A percentile compares a stretch with the other conserved stretches of the same genome.
Conservation (phyloP, 1,140 invertebrate genomes). For the Phymorhynchus buccinoides region DNA sequence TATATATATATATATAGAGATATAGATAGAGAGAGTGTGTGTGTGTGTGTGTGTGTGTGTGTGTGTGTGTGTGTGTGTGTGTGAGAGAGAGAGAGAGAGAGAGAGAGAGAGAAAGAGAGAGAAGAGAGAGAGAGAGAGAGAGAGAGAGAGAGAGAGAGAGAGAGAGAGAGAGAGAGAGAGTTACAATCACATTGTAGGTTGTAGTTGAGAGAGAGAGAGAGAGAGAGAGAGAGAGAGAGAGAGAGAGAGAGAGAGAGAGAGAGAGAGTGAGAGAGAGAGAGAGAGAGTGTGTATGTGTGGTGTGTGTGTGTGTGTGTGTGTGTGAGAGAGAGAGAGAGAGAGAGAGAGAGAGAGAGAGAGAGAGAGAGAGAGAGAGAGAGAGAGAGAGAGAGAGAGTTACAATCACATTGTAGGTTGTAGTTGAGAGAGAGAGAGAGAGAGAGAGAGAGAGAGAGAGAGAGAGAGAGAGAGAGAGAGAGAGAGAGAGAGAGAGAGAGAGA, state of each 20-base stretch:
- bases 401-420: background rate
- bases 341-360: background rate
- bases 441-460: background rate
- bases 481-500: too few relatives aligned
- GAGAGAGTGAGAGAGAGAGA: too few relatives aligned
- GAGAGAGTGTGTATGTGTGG: too few relatives aligned
- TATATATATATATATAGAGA: too few relatives aligned
- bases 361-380: constrained; percentile 10
- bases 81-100: too few relatives aligned
- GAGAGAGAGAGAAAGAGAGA: too few relatives aligned
- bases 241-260: background rate
- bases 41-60: too few relatives aligned
- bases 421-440: background rate
- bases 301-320: too few relatives aligned
- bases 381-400: background rate
- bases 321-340: too few relatives aligned
- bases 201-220: background rate
- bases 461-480: constrained; percentile 1
- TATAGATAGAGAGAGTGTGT: too few relatives aligned
- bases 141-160: constrained; percentile 11
- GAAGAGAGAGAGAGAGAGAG: background rate
- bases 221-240: background rate
- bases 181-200: background rate
- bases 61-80: too few relatives aligned
- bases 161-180: background rate